Conservation (phyloP, 2,888 invertebrate species). For the Drosophila lacicola region DNA sequence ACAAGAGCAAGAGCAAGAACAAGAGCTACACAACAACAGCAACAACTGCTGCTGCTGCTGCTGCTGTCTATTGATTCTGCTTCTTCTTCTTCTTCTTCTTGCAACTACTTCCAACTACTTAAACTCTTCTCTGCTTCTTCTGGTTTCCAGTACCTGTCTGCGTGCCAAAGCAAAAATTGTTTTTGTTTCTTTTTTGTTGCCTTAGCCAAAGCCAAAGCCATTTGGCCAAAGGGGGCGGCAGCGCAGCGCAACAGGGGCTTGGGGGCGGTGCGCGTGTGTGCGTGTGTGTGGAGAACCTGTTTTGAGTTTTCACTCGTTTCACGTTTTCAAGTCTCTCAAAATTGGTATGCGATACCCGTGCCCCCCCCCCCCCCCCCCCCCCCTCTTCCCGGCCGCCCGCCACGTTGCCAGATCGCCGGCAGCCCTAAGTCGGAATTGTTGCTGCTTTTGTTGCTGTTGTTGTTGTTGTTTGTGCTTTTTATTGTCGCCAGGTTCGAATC, state of each 20-base stretch:
- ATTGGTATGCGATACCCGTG: conserved; percentile 69
- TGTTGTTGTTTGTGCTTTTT: conserved; percentile 4
- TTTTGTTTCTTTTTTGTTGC: conserved; percentile 16
- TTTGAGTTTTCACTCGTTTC: conserved; percentile 78
- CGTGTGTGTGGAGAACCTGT: conserved; percentile 52
- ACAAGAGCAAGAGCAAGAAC: not conserved
- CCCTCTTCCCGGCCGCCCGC: no score
- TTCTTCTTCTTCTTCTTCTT: conserved; percentile 14
- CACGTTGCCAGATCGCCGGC: conserved; percentile 26
- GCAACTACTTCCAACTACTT: conserved; percentile 18
- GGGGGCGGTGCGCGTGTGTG: not conserved
- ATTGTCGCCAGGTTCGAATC: conserved; percentile 38
- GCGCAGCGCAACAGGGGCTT: not conserved
- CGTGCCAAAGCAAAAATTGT: conserved; percentile 51
- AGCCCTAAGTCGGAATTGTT: conserved; percentile 60
- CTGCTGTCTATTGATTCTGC: conserved; percentile 18
- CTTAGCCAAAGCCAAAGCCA: conserved; percentile 48
- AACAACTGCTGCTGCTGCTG: conserved; percentile 7
- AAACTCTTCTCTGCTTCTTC: conserved; percentile 28
- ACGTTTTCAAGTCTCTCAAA: conserved; percentile 70
- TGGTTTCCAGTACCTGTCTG: conserved; percentile 50
- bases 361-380: conserved; percentile 9
- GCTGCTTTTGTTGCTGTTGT: conserved; percentile 19
- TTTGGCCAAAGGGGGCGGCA: conserved; percentile 32
- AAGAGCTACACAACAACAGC: conserved; percentile 23